Base-by-base conservation (phyloP, 2,888 invertebrate species). In the Tryphoninae sp. region DNA sequence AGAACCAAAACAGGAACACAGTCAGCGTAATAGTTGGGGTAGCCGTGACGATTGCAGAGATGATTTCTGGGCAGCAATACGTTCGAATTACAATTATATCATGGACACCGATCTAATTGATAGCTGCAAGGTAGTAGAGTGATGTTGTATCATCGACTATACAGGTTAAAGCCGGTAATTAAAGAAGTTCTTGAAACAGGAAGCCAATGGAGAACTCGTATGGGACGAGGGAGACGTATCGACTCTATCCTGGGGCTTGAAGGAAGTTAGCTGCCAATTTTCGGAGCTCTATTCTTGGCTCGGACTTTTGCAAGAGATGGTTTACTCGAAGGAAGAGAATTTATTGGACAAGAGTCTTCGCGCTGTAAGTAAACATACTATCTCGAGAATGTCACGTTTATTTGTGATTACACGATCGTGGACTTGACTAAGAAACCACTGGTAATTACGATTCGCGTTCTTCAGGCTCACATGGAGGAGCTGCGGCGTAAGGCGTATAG, bases 61-160 rank as follows among this genome's bases (percentile, higher is more conserved):
- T 93, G 97, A 98, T 91, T 96, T 98, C 87, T 98, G 98, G 97
- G 96, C 97, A 85, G 95, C 97, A 81, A 95, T 98, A 88, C 96
- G 97, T 92, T 96, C 96, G 77, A 97, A 97, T 92, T 98, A 98
- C 93, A 96, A 98, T 92, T 98, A 97, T 92, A 96, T 98, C 90
- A 98, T 98, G 98, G 97, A 97, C 92, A 97, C 97, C 89, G 96
- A 97, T 92, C 95, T 98, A 86, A 96, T 98, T 83, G 97, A 98
- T 91, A 95, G 96, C 87, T 98, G 98, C 93, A 95, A 95, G 92
- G 95, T 95, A 92, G 86, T n/a, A n/a, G 3, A 45, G 3, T 23
- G 11, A 16, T 51, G 22, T n/a, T n/a, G 45, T 13, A 19, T 68
- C 4, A 19, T 16, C 4, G 16, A 22, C 9, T 4, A 1, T 26